Base-by-base conservation (phyloP, 2,888 invertebrate genomes). In the Pheosia tremula region DNA sequence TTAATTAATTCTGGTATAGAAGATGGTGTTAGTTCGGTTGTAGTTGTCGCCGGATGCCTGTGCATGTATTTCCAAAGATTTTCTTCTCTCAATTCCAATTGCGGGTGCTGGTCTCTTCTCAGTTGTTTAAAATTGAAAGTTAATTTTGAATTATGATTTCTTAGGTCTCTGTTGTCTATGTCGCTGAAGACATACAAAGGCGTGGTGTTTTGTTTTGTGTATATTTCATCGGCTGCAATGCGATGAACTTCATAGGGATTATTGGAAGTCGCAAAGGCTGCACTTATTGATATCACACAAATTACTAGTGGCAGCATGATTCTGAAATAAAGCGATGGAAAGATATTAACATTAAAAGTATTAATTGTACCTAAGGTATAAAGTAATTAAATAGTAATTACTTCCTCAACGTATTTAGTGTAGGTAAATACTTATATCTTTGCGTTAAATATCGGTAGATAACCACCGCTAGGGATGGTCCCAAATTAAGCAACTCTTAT, bases 51-150 rank as follows among this genome's bases (percentile, higher is more conserved):
- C 36, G 71, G 69, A 60, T 65, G 72, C 58, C 67, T 74, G 64
- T 77, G 66, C 72, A 83, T 74, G 59, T 86, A 86, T 39, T 74
- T 76, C 53, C 79, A 78, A 11, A 84, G 65, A 60, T 81, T 77
- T 68, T 86, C 86, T 53, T 84, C 80, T 69, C 82, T 80, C 59
- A 75, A 68, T 65, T 86, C 83, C 5, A 85, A 63, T 59, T 82
- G 82, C 2, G 82, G 71, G 5, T 79, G 79, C 62, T 85, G 81
- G 54, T 82, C 79, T 9, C 62, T 72, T 62, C 80, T 77, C 38
- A 68, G 67, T 62, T 86, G 85, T 62, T 85, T 75, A 55, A 81
- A 86, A 62, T 79, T 82, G 66, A 69, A 86, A 45, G 78, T 62
- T 5, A 86, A 68, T 60, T 76, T 82, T 5, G 79, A 65, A 47